Base-by-base conservation (phyloP, 2,113 vertebrate species). In the Catharus minimus region DNA sequence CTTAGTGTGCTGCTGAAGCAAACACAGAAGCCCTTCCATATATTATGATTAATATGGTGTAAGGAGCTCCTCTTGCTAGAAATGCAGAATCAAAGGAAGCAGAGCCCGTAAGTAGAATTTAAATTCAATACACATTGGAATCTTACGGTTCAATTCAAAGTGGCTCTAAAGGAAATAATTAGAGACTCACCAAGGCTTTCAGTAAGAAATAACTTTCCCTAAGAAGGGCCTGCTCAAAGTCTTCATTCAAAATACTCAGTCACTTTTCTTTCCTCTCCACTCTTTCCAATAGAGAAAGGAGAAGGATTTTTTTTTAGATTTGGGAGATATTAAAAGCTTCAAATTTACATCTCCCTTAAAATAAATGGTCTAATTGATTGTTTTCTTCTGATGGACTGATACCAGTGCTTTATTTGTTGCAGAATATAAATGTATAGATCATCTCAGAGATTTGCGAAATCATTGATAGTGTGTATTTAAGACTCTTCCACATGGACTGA, bases 1-100 rank as follows among this genome's bases (percentile, higher is more conserved):
- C 62, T 91, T 83, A 92, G 78, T 52, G 68, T 92, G 67, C 58
- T 61, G 78, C 79, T 77, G 76, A 92, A 68, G 71, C 86, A 90
- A 88, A 93, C 86, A 93, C 57, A 88, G 93, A 94, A 95, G 77
- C 47, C 44, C 52, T 82, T 92, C 88, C 82, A 79, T 71, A 90
- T 82, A 88, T 89, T 73, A 90, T 89, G 88, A 95, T 94, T 91
- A 85, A 94, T 53, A 77, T 93, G 78, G 74, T 94, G 50, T 88
- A 93, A 94, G 93, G 75, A 89, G 79, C 72, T 86, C 69, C 56
- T 75, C 33, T 44, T 67, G 49, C 76, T 88, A 74, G 77, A 89
- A 78, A 93, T 69, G 44, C 89, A 95, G 94, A 96, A 96, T 96
- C 96, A 97, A 96, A 96, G 93, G 92, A 95, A 94, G 78, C 78